phyloP scores from a whole-genome alignment of 1,140 invertebrate species.

The Centruroides sculpturatus region DNA sequence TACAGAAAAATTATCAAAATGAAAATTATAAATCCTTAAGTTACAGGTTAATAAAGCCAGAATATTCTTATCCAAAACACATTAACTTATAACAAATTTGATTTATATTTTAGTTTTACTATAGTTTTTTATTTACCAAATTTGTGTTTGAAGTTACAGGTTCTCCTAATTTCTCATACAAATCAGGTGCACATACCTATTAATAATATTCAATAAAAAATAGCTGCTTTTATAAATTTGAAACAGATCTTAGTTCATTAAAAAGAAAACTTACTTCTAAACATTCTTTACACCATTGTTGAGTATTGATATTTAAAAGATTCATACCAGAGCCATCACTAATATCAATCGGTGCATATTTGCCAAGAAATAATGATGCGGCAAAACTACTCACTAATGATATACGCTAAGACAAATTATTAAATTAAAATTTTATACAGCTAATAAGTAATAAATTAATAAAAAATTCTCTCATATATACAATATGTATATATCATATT shows the following conservation, averaged over 20 bases:
- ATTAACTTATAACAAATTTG: slow-evolving; percentile 34
- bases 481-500: not conserved
- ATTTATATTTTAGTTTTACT: too few species aligned
- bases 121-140: slow-evolving; percentile 28
- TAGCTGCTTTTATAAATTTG: too few species aligned
- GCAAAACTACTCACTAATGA: slow-evolving; percentile 86
- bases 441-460: too few species aligned
- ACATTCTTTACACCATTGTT: slow-evolving; percentile 59
- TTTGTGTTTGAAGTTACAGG: slow-evolving; percentile 50
- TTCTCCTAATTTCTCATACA: slow-evolving; percentile 47
- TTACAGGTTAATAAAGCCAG: too few species aligned
- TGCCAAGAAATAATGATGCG: slow-evolving; percentile 73
- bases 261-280: slow-evolving; percentile 38
- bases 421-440: too few species aligned
- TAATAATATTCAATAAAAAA: slow-evolving; percentile 4
- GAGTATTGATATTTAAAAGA: slow-evolving; percentile 65
- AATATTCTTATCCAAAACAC: not conserved
- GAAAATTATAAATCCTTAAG: too few species aligned
- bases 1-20: too few species aligned
- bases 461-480: too few species aligned
- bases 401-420: slow-evolving; percentile 33
- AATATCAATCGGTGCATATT: slow-evolving; percentile 76
- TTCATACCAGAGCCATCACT: slow-evolving; percentile 96
- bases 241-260: not conserved
- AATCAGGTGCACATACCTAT: slow-evolving; percentile 48